Conservation (phyloP, 2,113 vertebrate species). For the Hemibagrus wyckioides region DNA sequence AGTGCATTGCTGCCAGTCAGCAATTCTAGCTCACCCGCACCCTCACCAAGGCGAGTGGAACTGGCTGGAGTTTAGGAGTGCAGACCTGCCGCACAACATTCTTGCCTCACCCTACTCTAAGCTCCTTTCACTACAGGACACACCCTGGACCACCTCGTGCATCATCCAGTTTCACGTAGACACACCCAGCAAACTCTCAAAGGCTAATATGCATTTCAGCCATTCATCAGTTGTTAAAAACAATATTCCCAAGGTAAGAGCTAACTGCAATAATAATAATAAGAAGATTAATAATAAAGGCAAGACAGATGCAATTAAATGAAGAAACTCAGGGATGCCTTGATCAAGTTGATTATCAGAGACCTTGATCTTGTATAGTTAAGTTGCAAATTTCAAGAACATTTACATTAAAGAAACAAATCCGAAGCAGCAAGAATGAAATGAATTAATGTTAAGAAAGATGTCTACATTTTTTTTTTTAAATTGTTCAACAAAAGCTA, state of each 20-base stretch:
- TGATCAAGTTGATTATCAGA: neutral
- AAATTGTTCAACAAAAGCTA: neutral
- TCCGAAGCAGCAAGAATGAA: neutral
- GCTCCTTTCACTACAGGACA: slow-evolving; percentile 1
- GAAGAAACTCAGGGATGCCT: neutral
- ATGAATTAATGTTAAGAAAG: neutral
- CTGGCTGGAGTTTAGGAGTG: slow-evolving; percentile 6
- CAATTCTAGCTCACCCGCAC: neutral
- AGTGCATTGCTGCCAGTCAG: neutral
- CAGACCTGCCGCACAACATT: slow-evolving; percentile 40
- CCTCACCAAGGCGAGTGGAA: neutral
- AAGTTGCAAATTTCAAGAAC: neutral
- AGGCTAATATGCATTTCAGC: neutral
- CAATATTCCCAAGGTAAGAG: neutral
- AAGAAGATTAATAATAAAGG: no score
- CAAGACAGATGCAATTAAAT: neutral
- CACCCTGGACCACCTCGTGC: slow-evolving; percentile 28
- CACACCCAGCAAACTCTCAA: slow-evolving; percentile 18
- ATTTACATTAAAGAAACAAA: neutral
- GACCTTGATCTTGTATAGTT: no score
- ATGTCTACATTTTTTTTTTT: neutral
- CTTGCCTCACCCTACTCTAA: slow-evolving; percentile 26
- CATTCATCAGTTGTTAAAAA: neutral
- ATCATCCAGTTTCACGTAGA: slow-evolving; percentile 22
- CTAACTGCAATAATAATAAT: neutral